Evolutionary conservation across 2,888 invertebrate species (phyloP), one percentile per base, ranked within the genome.

Genomic region (Exocentrus adspersus): DNA sequence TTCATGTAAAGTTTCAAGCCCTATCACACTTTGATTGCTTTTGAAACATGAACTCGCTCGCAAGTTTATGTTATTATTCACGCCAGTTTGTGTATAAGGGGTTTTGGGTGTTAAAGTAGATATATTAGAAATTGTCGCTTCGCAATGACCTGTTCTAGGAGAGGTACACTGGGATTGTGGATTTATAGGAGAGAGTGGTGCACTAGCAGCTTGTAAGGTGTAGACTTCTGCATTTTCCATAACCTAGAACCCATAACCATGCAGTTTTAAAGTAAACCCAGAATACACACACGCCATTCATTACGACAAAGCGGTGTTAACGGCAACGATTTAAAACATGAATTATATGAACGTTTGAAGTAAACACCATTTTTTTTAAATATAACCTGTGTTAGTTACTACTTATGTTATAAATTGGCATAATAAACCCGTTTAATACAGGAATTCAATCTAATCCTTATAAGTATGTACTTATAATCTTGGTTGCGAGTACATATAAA

Each of bases 211-310:
- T 84, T 88, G 87, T 85, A 87, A 85, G 84, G 86, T 86, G 86
- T 86, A 88, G 85, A 86, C 86, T 85, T 88, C 87, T 83, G 86
- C 86, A 84, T 87, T 87, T 84, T 88, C 88, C 87, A 87, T 86
- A 81, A 89, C 88, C 88, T 89, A 88, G 86, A 88, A 88, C 79
- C 79, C 75, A 75, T 65, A 65, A 65, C 61, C 68, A 57, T 70
- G 67, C 67, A 61, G 60, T 56, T 63, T 63, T 62, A 67, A 59
- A 50, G 46, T 52, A 57, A 17, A 46, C 46, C 46, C 28, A 30
- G 45, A 45, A 20, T 24, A 17, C 37, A 20, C 17, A 43, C 17
- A 9, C 1, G 17, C n/a, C 17, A 17, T 20, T 43, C n/a, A n/a
- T 37, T 43, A 20, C 37, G 2, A 14, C 37, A 17, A n/a, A n/a